Evolutionary conservation across 2,888 invertebrate species (phyloP).

Genomic region (Drosophila multiciliata): DNA sequence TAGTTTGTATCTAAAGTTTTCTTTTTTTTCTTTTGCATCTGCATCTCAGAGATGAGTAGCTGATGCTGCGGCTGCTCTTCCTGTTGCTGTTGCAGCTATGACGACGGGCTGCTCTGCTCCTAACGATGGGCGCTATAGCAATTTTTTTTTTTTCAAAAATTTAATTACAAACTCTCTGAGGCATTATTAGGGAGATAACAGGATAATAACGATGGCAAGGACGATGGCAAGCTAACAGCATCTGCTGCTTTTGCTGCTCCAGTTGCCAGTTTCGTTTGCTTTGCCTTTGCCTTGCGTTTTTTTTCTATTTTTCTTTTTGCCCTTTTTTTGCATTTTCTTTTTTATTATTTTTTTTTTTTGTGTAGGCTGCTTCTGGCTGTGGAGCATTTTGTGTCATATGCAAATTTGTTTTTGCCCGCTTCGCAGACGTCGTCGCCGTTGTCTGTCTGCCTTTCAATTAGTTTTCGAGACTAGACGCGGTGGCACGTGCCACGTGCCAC

Average conservation of each 20-base stretch:
- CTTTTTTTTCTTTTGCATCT: conserved; percentile 19
- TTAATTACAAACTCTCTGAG: conserved; percentile 82
- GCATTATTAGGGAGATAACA: conserved; percentile 82
- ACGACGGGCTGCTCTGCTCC: conserved; percentile 17
- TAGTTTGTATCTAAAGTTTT: conserved; percentile 45
- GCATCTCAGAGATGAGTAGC: conserved; percentile 42
- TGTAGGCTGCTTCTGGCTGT: conserved; percentile 49
- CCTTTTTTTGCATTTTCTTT: conserved; percentile 16
- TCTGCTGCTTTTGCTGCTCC: conserved; percentile 61
- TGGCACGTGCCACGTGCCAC: conserved; percentile 68
- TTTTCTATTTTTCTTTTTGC: conserved; percentile 21
- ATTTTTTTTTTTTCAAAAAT: conserved; percentile 64
- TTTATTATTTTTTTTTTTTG: conserved; percentile 16
- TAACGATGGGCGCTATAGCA: conserved; percentile 52
- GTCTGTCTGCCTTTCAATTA: conserved; percentile 79
- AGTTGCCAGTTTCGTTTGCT: conserved; percentile 46
- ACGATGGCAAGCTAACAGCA: conserved; percentile 63
- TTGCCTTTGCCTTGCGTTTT: conserved; percentile 41
- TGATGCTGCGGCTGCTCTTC: conserved; percentile 32
- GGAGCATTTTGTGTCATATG: conserved; percentile 62
- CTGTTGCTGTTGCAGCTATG: conserved; percentile 29
- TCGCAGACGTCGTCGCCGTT: conserved; percentile 39
- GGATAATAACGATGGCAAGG: conserved; percentile 81
- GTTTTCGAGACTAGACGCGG: conserved; percentile 69
- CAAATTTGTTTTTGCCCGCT: conserved; percentile 67